Evolutionary conservation across 2,888 invertebrate genomes (phyloP).

Genomic region (Rapana venosa): DNA sequence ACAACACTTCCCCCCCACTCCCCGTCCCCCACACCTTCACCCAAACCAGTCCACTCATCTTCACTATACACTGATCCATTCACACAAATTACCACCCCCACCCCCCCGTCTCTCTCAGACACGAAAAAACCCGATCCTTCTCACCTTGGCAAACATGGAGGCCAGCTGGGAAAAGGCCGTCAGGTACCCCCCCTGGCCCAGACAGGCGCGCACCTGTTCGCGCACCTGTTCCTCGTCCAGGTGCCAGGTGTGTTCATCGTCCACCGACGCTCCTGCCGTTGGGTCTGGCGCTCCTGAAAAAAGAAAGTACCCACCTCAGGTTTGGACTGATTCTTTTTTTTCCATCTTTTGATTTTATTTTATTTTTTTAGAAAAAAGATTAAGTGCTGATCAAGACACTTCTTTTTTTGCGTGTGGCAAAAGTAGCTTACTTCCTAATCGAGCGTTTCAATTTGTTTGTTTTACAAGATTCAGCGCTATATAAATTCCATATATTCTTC

Average conservation of each 20-base stretch:
- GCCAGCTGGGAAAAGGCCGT: slow-evolving; percentile 90
- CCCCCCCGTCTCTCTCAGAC: neutral
- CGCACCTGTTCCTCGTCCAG: slow-evolving; percentile 92
- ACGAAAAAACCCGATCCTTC: neutral
- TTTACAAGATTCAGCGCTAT: too few species aligned
- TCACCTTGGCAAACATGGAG: slow-evolving; percentile 90
- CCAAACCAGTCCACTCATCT: neutral
- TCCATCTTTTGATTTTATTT: too few species aligned
- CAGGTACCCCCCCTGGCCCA: slow-evolving; percentile 90
- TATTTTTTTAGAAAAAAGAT: too few species aligned
- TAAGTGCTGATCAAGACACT: too few species aligned
- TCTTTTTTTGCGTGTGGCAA: too few species aligned
- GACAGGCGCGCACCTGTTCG: slow-evolving; percentile 88
- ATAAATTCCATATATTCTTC: too few species aligned
- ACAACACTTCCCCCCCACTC: neutral
- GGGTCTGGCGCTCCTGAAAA: slow-evolving; percentile 88
- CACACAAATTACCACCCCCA: neutral
- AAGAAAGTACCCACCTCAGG: too few species aligned
- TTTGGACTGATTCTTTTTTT: too few species aligned
- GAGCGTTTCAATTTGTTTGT: too few species aligned
- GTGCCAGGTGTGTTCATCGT: slow-evolving; percentile 92
- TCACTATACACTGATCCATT: neutral
- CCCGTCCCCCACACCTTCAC: neutral
- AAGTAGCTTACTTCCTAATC: too few species aligned
- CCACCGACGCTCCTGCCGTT: slow-evolving; percentile 90